phyloP scores from a whole-genome alignment of 2,888 invertebrate genomes.

The Lordiphosa andalusiaca region DNA sequence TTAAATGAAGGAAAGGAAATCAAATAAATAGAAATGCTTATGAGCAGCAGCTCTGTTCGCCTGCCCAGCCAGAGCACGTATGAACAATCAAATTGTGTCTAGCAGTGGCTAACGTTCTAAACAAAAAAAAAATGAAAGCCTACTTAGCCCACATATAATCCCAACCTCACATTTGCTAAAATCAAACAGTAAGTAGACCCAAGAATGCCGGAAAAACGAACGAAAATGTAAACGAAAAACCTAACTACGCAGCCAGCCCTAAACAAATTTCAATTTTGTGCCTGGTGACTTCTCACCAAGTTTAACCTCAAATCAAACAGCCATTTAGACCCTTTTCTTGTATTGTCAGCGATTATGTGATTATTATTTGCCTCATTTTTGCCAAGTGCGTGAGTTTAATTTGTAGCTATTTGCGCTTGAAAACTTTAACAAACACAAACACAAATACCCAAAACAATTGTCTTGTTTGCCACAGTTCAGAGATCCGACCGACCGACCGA shows the following conservation, averaged over 20 bases:
- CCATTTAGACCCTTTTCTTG: slow-evolving; percentile 41
- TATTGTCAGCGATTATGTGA: slow-evolving; percentile 43
- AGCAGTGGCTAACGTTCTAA: too few species aligned
- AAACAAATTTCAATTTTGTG: slow-evolving; percentile 3
- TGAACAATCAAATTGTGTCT: too few species aligned
- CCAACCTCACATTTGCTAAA: not conserved
- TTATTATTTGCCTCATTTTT: slow-evolving; percentile 58
- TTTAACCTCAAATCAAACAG: slow-evolving; percentile 33
- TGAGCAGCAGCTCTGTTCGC: too few species aligned
- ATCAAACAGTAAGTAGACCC: too few species aligned
- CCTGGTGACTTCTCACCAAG: slow-evolving; percentile 1
- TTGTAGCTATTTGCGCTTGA: slow-evolving; percentile 54
- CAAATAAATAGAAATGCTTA: too few species aligned
- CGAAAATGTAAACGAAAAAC: too few species aligned
- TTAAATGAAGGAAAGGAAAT: too few species aligned
- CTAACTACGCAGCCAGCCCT: slow-evolving; percentile 6
- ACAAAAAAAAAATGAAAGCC: too few species aligned
- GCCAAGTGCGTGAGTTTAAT: slow-evolving; percentile 59
- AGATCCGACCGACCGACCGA: slow-evolving; percentile 51
- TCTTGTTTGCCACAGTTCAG: slow-evolving; percentile 36
- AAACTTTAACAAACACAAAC: slow-evolving; percentile 65
- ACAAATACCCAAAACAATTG: slow-evolving; percentile 35
- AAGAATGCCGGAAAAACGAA: too few species aligned
- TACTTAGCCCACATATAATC: too few species aligned
- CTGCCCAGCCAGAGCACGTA: too few species aligned